Percentiles rank a stretch among this genome's conserved stretches.
These are phyloP conservation scores for Gymnoscopelus microlampas DNA, from an alignment of 2,797 vertebrate species.

Conservation along the genomic window DNA sequence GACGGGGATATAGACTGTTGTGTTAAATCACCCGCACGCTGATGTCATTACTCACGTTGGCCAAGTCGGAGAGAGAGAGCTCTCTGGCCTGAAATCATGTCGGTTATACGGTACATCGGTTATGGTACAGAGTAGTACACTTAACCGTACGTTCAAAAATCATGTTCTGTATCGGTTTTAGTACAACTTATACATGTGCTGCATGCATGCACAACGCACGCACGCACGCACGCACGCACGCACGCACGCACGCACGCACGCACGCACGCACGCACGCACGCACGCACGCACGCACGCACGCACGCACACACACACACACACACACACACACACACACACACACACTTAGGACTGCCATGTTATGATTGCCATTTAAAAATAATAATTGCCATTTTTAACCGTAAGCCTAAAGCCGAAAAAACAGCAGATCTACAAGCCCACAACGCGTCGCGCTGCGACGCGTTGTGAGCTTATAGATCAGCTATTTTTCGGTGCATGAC, in stretches of 20 bases:
- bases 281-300: slow-evolving; percentile 8
- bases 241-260: slow-evolving; percentile 13
- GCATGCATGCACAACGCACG: background rate
- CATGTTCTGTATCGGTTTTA: slow-evolving; percentile 2
- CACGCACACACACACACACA: background rate
- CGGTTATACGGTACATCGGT: background rate
- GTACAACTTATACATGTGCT: slow-evolving; percentile 10
- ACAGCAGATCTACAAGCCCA: no score
- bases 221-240: slow-evolving; percentile 7
- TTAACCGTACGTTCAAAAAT: background rate
- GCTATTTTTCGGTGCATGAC: no score
- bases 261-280: slow-evolving; percentile 5
- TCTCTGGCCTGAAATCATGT: background rate
- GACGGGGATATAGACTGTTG: slow-evolving; percentile 10
- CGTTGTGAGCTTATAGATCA: no score
- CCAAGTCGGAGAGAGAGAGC: slow-evolving; percentile 18
- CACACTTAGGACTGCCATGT: no score
- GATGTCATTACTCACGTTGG: slow-evolving; percentile 9
- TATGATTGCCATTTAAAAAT: no score
- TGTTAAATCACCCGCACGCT: slow-evolving; percentile 13
- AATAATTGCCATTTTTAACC: no score
- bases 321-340: slow-evolving; percentile 15
- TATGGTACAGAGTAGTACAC: no score
- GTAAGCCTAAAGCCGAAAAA: no score
- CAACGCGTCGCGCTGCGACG: no score